phyloP scores from a whole-genome alignment of 2,888 invertebrate genomes.

The Aspidapion aeneum region DNA sequence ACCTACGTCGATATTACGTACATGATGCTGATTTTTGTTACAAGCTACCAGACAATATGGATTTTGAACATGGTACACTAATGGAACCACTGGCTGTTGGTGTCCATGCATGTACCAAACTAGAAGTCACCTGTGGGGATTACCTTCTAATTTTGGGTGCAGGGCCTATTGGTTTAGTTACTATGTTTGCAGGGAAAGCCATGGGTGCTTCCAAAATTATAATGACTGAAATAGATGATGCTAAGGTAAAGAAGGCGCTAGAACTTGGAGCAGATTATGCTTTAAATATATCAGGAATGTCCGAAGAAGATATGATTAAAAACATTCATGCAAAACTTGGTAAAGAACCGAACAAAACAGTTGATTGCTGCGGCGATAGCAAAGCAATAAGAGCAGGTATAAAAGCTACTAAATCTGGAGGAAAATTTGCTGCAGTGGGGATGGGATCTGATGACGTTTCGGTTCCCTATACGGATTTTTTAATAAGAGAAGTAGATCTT shows the following conservation, averaged over 20 bases:
- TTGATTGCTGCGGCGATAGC: constrained; percentile 88
- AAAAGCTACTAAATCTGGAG: constrained; percentile 77
- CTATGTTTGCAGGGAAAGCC: constrained; percentile 72
- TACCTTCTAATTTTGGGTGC: constrained; percentile 75
- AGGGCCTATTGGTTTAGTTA: constrained; percentile 85
- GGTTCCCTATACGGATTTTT: constrained; percentile 77
- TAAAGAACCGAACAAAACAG: constrained; percentile 64
- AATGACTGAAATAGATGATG: constrained; percentile 63
- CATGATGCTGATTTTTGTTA: constrained; percentile 88
- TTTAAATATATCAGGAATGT: constrained; percentile 53
- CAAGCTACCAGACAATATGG: constrained; percentile 85
- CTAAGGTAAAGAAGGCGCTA: constrained; percentile 64
- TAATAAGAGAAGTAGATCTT: constrained; percentile 84
- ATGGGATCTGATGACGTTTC: constrained; percentile 75
- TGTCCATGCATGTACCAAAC: constrained; percentile 87
- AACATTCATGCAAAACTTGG: constrained; percentile 59
- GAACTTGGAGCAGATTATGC: constrained; percentile 72
- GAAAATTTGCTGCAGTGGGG: constrained; percentile 82
- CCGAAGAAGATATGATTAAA: constrained; percentile 57
- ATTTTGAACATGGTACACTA: constrained; percentile 89
- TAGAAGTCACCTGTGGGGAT: constrained; percentile 67
- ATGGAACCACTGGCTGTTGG: constrained; percentile 91
- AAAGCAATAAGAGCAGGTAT: constrained; percentile 70
- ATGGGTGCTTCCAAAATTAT: constrained; percentile 78
- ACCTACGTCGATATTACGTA: constrained; percentile 77